Evolutionary conservation across 1,140 invertebrate species (phyloP).

Genomic region (Heliconius congener): DNA sequence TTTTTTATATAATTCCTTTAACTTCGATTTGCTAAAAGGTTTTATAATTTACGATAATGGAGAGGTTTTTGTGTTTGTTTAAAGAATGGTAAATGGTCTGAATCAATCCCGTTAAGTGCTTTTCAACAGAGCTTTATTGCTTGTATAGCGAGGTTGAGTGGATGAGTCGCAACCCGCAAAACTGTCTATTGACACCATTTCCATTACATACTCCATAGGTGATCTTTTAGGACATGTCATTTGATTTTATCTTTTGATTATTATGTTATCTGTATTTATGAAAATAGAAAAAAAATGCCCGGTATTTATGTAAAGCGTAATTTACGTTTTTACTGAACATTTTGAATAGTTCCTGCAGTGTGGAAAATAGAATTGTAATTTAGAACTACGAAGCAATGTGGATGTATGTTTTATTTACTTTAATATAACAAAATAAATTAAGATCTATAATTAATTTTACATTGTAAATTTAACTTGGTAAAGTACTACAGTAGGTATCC

Average conservation of each 20-base stretch:
- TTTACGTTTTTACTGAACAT: neutral
- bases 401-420: no score
- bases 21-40: constrained; percentile 79
- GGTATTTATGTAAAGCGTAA: neutral
- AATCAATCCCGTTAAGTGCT: constrained; percentile 82
- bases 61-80: constrained; percentile 80
- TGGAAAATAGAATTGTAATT: no score
- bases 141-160: constrained; percentile 71
- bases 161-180: constrained; percentile 52
- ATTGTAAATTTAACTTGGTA: no score
- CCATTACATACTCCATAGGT: constrained; percentile 26
- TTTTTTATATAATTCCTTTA: constrained; percentile 39
- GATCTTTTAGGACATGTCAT: constrained; percentile 22
- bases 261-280: neutral
- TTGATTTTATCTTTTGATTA: constrained; percentile 12
- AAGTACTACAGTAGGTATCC: neutral
- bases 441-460: no score
- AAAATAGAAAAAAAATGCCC: no score
- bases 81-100: constrained; percentile 82
- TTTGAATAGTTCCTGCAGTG: neutral
- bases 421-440: no score
- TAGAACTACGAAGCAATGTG: no score
- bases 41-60: constrained; percentile 80
- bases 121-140: constrained; percentile 82
- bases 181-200: constrained; percentile 43